Conservation (phyloP, 2,888 invertebrate genomes). For the Allophyes oxyacanthae region DNA sequence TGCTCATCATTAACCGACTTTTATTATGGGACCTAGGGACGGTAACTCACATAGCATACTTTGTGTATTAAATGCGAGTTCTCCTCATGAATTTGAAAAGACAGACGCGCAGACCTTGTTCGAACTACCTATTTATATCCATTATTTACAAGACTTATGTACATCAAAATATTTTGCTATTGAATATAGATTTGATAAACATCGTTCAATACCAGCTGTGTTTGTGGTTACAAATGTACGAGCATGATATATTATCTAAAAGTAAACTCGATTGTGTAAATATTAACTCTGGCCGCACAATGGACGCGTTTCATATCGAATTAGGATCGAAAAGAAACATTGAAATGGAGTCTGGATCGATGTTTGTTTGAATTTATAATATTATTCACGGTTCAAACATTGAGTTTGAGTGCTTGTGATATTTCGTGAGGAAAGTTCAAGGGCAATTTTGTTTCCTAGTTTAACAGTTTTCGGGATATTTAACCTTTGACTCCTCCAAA, state of each 20-base stretch:
- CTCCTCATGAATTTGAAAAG: no score
- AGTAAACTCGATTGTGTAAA: constrained; percentile 47
- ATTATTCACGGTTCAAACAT: constrained; percentile 9
- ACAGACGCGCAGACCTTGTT: no score
- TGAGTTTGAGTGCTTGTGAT: constrained; percentile 12
- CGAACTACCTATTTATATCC: no score
- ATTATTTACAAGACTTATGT: constrained; percentile 20
- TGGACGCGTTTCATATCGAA: constrained; percentile 25
- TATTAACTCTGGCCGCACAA: constrained; percentile 40
- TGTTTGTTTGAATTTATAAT: not conserved
- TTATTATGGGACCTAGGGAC: no score
- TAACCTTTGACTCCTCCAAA: constrained; percentile 7
- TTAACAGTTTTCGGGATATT: constrained; percentile 1
- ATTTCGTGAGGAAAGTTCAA: constrained; percentile 15
- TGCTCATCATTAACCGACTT: no score
- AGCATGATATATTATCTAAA: constrained; percentile 31
- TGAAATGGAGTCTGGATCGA: not conserved
- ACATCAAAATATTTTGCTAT: constrained; percentile 32
- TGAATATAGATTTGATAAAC: constrained; percentile 50
- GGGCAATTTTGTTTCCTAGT: not conserved
- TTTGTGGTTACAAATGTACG: constrained; percentile 33
- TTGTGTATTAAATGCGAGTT: no score
- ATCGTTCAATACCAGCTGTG: constrained; percentile 35
- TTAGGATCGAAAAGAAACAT: constrained; percentile 16
- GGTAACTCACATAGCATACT: no score